Base-by-base conservation (phyloP, 2,797 vertebrate species). In the Brachyalestes nurse region DNA sequence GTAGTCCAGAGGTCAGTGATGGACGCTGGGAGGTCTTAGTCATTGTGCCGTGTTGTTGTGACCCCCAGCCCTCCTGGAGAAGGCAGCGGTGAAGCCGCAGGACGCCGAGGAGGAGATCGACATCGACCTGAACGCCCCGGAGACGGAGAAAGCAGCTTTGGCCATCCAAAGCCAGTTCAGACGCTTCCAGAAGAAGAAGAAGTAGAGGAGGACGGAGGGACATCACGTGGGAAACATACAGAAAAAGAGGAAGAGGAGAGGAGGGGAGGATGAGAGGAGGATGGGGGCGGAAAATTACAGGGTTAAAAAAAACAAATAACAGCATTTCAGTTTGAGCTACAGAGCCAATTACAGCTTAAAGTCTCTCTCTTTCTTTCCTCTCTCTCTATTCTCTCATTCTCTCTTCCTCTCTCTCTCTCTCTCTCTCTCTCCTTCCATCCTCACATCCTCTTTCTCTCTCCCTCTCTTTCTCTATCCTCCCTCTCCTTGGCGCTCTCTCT, bases 141-240 rank as follows among this genome's bases (percentile, higher is more conserved):
- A 95, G 86, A 95, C 94, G 0, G 95, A 94, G 89, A 93, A 93
- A 72, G 93, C 94, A 0, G 93, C 94, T 0, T 89, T 95, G 12
- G 94, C 94, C 64, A 95, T 95, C 83, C 95, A 96, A 88, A 94
- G 89, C 49, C 93, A 93, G 89, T 95, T 95, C 86, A 92, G 94
- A 21, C 86, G 88, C 62, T 94, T 95, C 90, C 94, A 95, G 89
- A 91, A 92, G 84, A 88, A 90, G 70, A 94, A 94, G 85, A 93
- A 93, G 57, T 84, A 85, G 67, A 78, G 61, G 23, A 57, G 21
- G 66, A 28, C 77, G 25, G 5, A 47, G 57, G 4, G 40, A 65
- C 45, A 1, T n/a, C 61, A 25, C 13, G 10, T 28, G 79, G 77
- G 79, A 72, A 75, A 65, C 61, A 42, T 66, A 47, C n/a, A n/a